Evolutionary conservation across 1,140 invertebrate species (phyloP), one percentile per base, ranked within the genome.

Genomic region (Leptoteleia sp.): DNA sequence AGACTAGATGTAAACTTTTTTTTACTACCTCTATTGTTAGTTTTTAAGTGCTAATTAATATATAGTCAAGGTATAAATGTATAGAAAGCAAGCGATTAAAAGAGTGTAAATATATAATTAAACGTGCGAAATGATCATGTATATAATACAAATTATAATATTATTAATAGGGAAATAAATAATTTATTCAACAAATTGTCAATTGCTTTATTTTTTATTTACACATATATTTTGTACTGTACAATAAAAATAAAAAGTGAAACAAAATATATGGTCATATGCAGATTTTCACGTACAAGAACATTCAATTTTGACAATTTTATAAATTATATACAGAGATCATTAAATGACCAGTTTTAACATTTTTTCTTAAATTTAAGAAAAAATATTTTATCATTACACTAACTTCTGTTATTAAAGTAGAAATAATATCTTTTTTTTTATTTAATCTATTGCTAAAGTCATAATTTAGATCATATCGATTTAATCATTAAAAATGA

Each of bases 141-240:
- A 47, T 33, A 61, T 61, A 62, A 48, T 17, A 38, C n/a, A n/a
- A n/a, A n/a, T n/a, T n/a, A n/a, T n/a, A n/a, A n/a, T n/a, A n/a
- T n/a, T 11, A 11, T 62, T 16, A n/a, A n/a, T 25, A 12, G 33
- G 16, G 13, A 19, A 61, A 62, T 48, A 62, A 62, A 25, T 64
- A 64, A 64, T 64, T 48, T 64, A 64, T 64, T 64, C 57, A 22
- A 25, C 4, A 9, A 48, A n/a, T 17, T 17, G 1, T n/a, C 6
- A n/a, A 1, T 37, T 40, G 11, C 19, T 40, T 27, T 64, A 35
- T 52, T 27, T 64, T 35, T 35, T 35, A 13, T 13, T 35, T 13
- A 31, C 29, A 31, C 29, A 9, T 31, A n/a, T 19, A 33, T 33
- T 40, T 15, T 31, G 22, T 48, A 48, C 43, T 29, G 1, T 29